Evolutionary conservation across 2,888 invertebrate genomes (phyloP), one percentile per base, ranked within the genome.

Genomic region (Phalangium opilio): DNA sequence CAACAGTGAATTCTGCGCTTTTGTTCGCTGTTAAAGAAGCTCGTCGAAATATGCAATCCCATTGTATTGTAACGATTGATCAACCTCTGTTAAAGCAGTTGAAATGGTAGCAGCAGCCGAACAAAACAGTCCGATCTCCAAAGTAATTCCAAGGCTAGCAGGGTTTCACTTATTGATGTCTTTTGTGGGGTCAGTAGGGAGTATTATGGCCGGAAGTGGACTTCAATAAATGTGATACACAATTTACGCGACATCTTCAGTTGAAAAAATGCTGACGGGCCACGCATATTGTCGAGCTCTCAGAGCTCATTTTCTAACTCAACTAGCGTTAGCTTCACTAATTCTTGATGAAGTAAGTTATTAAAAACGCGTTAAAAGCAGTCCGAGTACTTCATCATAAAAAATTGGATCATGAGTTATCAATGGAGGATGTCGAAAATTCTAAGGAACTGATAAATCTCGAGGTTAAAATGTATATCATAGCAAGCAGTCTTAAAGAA

Each of bases 241-340:
- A 43, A 49, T 54, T 41, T 45, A 54, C 43, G 40, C 48, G 44
- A 45, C 33, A 41, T 42, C 41, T 34, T 44, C 42, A 14, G 46
- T 54, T 33, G 34, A 15, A 39, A 45, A 53, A 32, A 54, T 54
- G 52, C 47, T 53, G 45, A 48, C 44, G 44, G 52, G 47, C 34
- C 53, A 50, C 32, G 54, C 54, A 32, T 54, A 54, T 41, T 27
- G 48, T 18, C 20, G 52, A 35, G 48, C 48, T 38, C 35, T 54
- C 18, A 21, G 52, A 19, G 48, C 52, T 36, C 53, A 54, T 43
- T 53, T 53, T 38, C 45, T 50, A 17, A 50, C 48, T n/a, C 45
- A 51, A 33, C 15, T 20, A 14, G 32, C 21, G 10, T 21, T 43
- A 10, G 17, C 14, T 5, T 20, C 41, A 17, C 11, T 41, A 12